Evolutionary conservation across 2,888 invertebrate genomes (phyloP).

Genomic region (Calameuta pallipes): DNA sequence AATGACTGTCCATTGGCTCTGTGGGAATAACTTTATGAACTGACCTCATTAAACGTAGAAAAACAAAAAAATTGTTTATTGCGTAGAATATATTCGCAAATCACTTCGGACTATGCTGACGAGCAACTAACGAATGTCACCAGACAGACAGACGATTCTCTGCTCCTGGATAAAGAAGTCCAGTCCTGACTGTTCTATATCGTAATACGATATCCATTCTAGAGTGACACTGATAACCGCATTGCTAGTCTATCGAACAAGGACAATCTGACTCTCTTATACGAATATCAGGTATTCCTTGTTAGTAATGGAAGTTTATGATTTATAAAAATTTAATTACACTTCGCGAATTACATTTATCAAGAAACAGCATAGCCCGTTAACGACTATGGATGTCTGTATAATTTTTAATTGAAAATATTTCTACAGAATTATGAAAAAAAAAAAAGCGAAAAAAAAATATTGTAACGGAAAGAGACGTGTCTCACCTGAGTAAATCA

Average conservation of each 20-base stretch:
- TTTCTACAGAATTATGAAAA: not conserved
- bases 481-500: conserved; percentile 83
- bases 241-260: not conserved
- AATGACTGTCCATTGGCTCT: conserved; percentile 99
- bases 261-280: not conserved
- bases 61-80: conserved; percentile 13
- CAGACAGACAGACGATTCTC: not conserved
- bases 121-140: not conserved
- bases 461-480: not conserved
- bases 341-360: not conserved
- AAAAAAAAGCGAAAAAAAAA: not conserved
- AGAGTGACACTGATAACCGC: conserved; percentile 28
- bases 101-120: not conserved
- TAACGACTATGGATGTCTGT: too few species aligned
- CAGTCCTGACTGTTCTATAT: not conserved
- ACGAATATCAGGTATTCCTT: not conserved
- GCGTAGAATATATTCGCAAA: not conserved
- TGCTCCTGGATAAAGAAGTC: not conserved
- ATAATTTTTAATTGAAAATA: not conserved
- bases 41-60: conserved; percentile 11
- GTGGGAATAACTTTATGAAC: conserved; percentile 39
- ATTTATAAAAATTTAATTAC: not conserved
- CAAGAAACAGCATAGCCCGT: not conserved
- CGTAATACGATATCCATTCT: conserved; percentile 28
- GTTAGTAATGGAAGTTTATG: not conserved